Evolutionary conservation across 2,888 invertebrate genomes (phyloP).

Genomic region (Thysanoteuthis rhombus): DNA sequence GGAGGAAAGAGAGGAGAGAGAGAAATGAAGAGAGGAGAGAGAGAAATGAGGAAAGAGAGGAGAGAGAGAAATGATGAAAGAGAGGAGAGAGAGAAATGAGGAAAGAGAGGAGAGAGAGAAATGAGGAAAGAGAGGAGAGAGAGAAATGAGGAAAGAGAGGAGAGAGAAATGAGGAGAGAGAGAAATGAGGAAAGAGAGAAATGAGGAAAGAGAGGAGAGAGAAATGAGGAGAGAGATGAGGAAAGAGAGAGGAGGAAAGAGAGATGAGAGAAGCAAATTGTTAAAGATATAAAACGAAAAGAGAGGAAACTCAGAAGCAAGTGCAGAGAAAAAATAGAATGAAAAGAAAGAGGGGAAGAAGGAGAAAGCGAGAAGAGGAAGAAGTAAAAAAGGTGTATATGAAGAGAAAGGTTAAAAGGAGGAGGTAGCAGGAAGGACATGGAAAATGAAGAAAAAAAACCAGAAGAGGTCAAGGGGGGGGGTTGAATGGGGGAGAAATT

Average conservation of each 20-base stretch:
- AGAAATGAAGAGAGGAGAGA: not conserved
- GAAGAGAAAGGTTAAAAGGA: too few relatives aligned
- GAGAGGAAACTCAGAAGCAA: too few relatives aligned
- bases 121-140: not conserved
- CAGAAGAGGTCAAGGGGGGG: too few relatives aligned
- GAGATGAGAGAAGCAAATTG: too few relatives aligned
- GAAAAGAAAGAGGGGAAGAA: too few relatives aligned
- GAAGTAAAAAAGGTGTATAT: too few relatives aligned
- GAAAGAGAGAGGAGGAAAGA: not conserved
- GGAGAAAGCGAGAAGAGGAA: too few relatives aligned
- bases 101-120: not conserved
- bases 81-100: not conserved
- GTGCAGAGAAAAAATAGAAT: too few relatives aligned
- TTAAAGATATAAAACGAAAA: too few relatives aligned
- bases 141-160: not conserved
- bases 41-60: not conserved
- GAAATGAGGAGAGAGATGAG: not conserved
- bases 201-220: not conserved
- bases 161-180: not conserved
- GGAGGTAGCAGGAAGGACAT: too few relatives aligned
- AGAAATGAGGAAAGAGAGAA: fast-evolving
- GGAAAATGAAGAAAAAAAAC: too few relatives aligned
- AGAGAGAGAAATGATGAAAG: not conserved
- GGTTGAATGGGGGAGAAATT: too few relatives aligned
- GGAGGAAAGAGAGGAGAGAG: not conserved